Evolutionary conservation across 2,888 invertebrate genomes (phyloP).

Genomic region (Nymphalis c-album): DNA sequence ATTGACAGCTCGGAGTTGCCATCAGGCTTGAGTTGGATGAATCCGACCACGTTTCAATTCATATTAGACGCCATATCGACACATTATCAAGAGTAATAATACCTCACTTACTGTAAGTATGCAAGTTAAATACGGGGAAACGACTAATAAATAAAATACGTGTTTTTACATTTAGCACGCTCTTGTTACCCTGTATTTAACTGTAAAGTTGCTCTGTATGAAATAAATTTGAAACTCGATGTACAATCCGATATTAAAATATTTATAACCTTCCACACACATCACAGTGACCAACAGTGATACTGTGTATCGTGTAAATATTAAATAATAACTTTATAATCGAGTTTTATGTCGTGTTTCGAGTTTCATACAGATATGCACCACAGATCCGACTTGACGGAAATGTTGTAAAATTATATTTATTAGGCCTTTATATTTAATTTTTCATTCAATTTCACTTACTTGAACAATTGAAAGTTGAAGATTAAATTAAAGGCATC

Average conservation of each 20-base stretch:
- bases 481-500: not conserved
- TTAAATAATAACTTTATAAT: too few relatives aligned
- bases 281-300: too few relatives aligned
- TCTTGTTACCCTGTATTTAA: slow-evolving; percentile 62
- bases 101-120: slow-evolving; percentile 9
- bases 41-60: slow-evolving; percentile 84
- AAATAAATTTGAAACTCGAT: too few relatives aligned
- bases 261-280: too few relatives aligned
- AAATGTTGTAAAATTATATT: slow-evolving; percentile 43
- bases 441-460: not conserved
- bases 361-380: too few relatives aligned
- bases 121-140: slow-evolving; percentile 46
- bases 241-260: too few relatives aligned
- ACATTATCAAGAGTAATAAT: slow-evolving; percentile 61
- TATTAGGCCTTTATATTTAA: slow-evolving; percentile 1
- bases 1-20: slow-evolving; percentile 62
- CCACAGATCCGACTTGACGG: slow-evolving; percentile 48
- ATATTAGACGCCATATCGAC: slow-evolving; percentile 82
- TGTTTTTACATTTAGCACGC: slow-evolving; percentile 26
- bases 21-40: slow-evolving; percentile 80
- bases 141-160: slow-evolving; percentile 40
- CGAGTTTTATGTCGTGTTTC: too few relatives aligned
- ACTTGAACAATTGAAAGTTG: not conserved
- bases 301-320: too few relatives aligned
- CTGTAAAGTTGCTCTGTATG: not conserved